phyloP scores from a whole-genome alignment of 2,888 invertebrate genomes.

The Scaeva pyrastri region DNA sequence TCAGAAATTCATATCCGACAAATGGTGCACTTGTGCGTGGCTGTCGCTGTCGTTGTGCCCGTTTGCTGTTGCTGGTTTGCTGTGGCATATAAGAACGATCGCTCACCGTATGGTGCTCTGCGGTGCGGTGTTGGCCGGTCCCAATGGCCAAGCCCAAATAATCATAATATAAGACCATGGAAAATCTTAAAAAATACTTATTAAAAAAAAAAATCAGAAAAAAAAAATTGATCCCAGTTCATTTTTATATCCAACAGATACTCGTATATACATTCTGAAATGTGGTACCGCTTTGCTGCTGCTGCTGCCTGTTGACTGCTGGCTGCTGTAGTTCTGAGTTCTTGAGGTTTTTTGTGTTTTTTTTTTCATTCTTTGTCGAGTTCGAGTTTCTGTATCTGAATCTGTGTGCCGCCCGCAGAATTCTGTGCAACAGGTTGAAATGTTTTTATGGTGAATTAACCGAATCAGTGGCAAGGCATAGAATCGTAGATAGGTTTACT shows the following conservation, averaged over 20 bases:
- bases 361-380: slow-evolving; percentile 16
- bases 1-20: slow-evolving; percentile 70
- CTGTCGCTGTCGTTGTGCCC: not conserved
- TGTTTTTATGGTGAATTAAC: slow-evolving; percentile 75
- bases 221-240: slow-evolving; percentile 55
- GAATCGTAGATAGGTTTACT: slow-evolving; percentile 21
- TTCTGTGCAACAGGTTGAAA: slow-evolving; percentile 74
- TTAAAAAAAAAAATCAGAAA: slow-evolving; percentile 18
- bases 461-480: slow-evolving; percentile 64
- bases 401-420: slow-evolving; percentile 58
- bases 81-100: slow-evolving; percentile 32
- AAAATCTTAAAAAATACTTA: slow-evolving; percentile 46
- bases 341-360: slow-evolving; percentile 55
- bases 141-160: slow-evolving; percentile 73
- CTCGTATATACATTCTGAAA: slow-evolving; percentile 25
- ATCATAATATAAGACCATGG: slow-evolving; percentile 58
- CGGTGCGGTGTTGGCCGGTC: slow-evolving; percentile 30
- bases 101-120: slow-evolving; percentile 24
- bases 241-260: slow-evolving; percentile 38
- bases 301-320: not conserved
- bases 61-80: not conserved
- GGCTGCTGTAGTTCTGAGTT: slow-evolving; percentile 34
- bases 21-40: slow-evolving; percentile 58
- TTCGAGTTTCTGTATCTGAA: slow-evolving; percentile 50
- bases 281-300: slow-evolving; percentile 28